Conservation (phyloP, 2,797 vertebrate genomes). For the Zonotrichia albicollis region DNA sequence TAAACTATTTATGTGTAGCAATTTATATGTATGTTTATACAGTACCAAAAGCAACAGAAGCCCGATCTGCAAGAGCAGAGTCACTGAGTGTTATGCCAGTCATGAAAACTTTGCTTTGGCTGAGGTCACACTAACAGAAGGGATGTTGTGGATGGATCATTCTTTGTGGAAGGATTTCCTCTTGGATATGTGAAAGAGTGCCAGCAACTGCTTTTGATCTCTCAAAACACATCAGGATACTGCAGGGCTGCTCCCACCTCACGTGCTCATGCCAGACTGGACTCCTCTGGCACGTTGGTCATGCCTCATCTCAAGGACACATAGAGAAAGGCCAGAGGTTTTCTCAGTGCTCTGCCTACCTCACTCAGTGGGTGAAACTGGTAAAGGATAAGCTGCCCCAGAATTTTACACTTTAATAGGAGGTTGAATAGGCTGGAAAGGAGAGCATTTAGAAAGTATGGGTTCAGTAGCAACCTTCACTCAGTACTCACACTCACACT, state of each 20-base stretch:
- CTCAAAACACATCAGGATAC: neutral
- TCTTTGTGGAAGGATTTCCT: neutral
- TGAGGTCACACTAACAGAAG: neutral
- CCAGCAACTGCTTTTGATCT: neutral
- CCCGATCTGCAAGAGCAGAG: neutral
- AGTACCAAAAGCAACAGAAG: neutral
- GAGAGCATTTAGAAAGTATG: neutral
- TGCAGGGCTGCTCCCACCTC: neutral
- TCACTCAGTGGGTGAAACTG: neutral
- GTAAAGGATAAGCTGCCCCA: neutral
- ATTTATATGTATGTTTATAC: conserved; percentile 7
- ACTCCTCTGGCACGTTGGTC: neutral
- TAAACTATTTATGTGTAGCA: conserved; percentile 20
- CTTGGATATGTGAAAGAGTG: neutral
- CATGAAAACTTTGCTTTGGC: conserved; percentile 26
- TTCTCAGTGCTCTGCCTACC: neutral
- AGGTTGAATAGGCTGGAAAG: neutral
- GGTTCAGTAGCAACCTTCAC: neutral
- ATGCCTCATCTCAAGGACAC: neutral
- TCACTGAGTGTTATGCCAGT: neutral
- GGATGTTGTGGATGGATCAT: neutral
- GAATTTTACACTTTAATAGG: neutral
- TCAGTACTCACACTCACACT: neutral
- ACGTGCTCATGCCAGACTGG: rapidly evolving
- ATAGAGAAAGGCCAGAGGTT: neutral